A percentile compares a stretch with the other conserved stretches of the same genome.
These are phyloP conservation scores for Cataglyphis cursor DNA, from an alignment of 2,888 invertebrate genomes.

Conservation along the genomic window DNA sequence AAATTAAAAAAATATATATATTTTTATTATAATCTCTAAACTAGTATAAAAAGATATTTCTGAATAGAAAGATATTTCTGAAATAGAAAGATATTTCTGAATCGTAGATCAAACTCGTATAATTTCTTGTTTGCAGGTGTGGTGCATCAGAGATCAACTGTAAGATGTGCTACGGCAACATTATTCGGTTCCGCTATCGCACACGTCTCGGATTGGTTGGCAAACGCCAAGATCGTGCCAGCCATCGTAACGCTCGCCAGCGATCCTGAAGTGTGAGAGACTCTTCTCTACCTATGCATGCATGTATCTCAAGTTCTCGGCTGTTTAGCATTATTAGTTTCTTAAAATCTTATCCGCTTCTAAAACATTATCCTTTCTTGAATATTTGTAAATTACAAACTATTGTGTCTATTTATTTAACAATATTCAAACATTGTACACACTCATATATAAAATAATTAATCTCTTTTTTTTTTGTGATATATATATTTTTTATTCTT, in stretches of 20 bases:
- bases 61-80: not conserved
- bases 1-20: not conserved
- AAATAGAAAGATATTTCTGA: not conserved
- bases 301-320: conserved; percentile 16
- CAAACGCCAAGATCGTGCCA: conserved; percentile 89
- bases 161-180: conserved; percentile 89
- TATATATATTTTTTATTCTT: not conserved
- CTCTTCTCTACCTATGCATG: conserved; percentile 20
- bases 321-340: not conserved
- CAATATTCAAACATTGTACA: not conserved
- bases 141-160: conserved; percentile 89
- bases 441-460: not conserved
- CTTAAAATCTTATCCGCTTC: not conserved
- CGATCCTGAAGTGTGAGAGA: conserved; percentile 90
- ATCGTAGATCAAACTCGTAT: not conserved
- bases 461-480: not conserved
- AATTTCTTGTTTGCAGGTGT: conserved; percentile 87
- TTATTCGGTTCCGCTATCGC: conserved; percentile 89
- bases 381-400: not conserved
- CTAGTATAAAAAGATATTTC: not conserved
- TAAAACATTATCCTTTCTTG: not conserved
- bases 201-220: conserved; percentile 88
- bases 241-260: conserved; percentile 91
- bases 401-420: conserved; percentile 1
- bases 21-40: conserved; percentile 1